Percentiles rank a stretch among this genome's conserved stretches.
Evolutionary conservation across 2,113 vertebrate genomes (phyloP).

Genomic region (Poeciliopsis prolifica): DNA sequence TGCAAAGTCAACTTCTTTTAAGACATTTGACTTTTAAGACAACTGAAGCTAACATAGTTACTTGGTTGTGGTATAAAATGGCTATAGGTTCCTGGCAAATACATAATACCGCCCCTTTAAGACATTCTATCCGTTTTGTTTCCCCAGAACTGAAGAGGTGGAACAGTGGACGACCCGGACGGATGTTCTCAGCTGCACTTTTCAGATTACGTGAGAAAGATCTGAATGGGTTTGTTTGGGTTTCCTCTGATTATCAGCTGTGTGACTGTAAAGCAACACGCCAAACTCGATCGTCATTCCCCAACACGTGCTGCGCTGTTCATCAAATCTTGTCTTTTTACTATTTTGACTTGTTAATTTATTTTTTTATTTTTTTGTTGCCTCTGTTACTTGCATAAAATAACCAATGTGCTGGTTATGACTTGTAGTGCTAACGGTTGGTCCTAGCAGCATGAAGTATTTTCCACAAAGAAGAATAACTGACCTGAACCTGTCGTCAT

Average conservation of each 20-base stretch:
- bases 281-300: conserved; percentile 13
- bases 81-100: too few species aligned
- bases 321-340: conserved; percentile 10
- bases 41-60: too few species aligned
- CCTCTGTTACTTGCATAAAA: conserved; percentile 1
- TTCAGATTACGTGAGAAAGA: conserved; percentile 9
- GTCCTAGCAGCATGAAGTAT: neutral
- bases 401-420: conserved; percentile 17
- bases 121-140: conserved; percentile 5
- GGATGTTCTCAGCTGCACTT: neutral
- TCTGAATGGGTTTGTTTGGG: conserved; percentile 8
- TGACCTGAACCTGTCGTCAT: conserved; percentile 11
- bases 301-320: neutral
- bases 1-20: too few species aligned
- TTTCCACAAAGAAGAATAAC: conserved; percentile 7
- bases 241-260: neutral
- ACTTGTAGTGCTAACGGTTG: conserved; percentile 14
- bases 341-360: neutral
- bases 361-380: neutral
- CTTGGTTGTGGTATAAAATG: too few species aligned
- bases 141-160: conserved; percentile 49
- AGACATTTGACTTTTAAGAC: too few species aligned
- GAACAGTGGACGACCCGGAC: neutral
- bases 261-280: neutral
- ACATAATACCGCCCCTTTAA: too few species aligned